Evolutionary conservation across 1,140 invertebrate species (phyloP), one percentile per base, ranked within the genome.

Genomic region (Drosophila busckii): DNA sequence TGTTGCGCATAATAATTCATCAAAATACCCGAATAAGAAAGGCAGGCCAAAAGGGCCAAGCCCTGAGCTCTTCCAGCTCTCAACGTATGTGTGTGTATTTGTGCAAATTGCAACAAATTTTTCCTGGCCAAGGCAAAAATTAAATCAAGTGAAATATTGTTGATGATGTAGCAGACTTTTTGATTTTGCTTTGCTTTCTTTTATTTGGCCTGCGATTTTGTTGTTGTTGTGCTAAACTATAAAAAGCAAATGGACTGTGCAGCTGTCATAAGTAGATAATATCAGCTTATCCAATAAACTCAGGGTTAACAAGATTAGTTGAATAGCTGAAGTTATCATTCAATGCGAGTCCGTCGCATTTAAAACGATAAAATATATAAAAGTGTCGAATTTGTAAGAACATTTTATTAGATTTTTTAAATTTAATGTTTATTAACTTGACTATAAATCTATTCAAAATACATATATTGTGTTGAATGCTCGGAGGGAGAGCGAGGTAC

Each of bases 1-100:
- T 80, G 75, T 82, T 65, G 61, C 68, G 73, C 64, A 82, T 80
- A 82, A 76, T 76, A 78, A 80, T 75, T 80, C 75, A 80, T 82
- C 75, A 66, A 68, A 58, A 48, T 19, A 42, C 44, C 17, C 38
- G 9, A 0, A 15, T 12, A 3, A 35, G 16, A 32, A 12, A 20
- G 12, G 16, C 7, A 15, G 25, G 5, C 8, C 19, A n/a, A 9
- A 5, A 25, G 10, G 9, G 34, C 4, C 9, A 17, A 20, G n/a
- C 4, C 15, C 23, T 25, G n/a, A n/a, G n/a, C n/a, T n/a, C n/a
- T n/a, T n/a, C n/a, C n/a, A n/a, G n/a, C n/a, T n/a, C n/a, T n/a
- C n/a, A n/a, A n/a, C n/a, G n/a, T n/a, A n/a, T n/a, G 17, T 19
- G 26, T 22, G 32, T 50, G 42, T 56, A 25, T 52, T 40, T 62